Conservation (phyloP, 2,888 invertebrate genomes). For the Ectobius pallidus region DNA sequence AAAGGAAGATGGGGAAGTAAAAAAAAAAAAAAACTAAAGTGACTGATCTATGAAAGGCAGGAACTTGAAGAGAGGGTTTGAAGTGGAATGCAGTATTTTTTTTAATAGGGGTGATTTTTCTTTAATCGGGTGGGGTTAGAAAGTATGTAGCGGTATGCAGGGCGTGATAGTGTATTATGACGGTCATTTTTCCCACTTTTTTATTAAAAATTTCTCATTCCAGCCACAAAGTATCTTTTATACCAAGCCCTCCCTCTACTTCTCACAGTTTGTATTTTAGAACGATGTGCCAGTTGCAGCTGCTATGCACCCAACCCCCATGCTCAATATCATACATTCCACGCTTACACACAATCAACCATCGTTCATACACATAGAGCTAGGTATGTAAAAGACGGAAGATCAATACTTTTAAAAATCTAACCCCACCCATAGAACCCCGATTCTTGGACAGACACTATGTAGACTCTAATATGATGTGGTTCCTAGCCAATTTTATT, state of each 20-base stretch:
- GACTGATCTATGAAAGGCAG: background rate
- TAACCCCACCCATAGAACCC: too few relatives aligned
- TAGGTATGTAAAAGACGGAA: background rate
- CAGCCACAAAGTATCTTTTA: background rate
- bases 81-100: background rate
- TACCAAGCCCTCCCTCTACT: background rate
- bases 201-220: background rate
- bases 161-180: background rate
- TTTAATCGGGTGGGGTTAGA: background rate
- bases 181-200: background rate
- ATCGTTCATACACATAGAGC: background rate
- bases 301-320: background rate
- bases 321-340: background rate
- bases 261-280: background rate
- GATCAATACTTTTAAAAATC: background rate
- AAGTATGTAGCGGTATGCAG: background rate
- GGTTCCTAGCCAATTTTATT: background rate
- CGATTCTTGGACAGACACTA: background rate
- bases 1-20: background rate
- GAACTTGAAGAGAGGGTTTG: background rate
- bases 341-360: background rate
- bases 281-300: background rate
- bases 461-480: background rate
- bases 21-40: background rate
- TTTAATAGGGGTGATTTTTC: too few relatives aligned